Base-by-base conservation (phyloP, 2,888 invertebrate species). In the Philereme vetulata region DNA sequence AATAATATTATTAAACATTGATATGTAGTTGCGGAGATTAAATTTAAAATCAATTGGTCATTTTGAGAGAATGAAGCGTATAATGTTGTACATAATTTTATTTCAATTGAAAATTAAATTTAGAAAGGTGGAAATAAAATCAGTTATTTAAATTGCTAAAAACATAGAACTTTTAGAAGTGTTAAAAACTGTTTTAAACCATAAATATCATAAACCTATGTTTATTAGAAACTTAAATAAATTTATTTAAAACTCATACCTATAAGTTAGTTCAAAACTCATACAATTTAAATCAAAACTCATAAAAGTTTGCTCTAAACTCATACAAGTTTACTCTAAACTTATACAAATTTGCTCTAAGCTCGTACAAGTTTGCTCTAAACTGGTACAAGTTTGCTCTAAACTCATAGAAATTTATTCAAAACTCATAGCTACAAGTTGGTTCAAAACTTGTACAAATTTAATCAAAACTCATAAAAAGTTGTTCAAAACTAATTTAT, bases 21-120 rank as follows among this genome's bases (percentile, higher is more conserved):
- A 91, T 91, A 91, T 91, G 90, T 91, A 74, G 76, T 72, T 78
- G 80, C 79, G 85, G 86, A 85, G 82, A 75, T 76, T 74, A 71
- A 77, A 21, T 75, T 76, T 74, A 71, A 10, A 75, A 77, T 71
- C 70, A 73, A 77, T 69, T 67, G 56, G 45, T 56, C 51, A 69
- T 69, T 74, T 75, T 72, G 35, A 49, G 45, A 60, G 49, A 53
- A 33, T 54, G 53, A 51, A 60, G 51, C 57, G 33, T 56, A 48
- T 35, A 42, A 35, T 53, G 44, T 51, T 58, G 69, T 72, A 74
- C 73, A 70, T 73, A 74, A 21, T 75, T 72, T 38, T 38, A 38
- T 38, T 6, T 38, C 38, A 7, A 38, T 8, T 38, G 38, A 38
- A 38, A 38, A 38, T 38, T 38, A 4, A 4, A 6, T 38, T 6